A percentile compares a stretch with the other conserved stretches of the same genome.
phyloP scores from a whole-genome alignment of 37 sponge, comb jelly and placozoan genomes.

The Oopsacas minuta region DNA sequence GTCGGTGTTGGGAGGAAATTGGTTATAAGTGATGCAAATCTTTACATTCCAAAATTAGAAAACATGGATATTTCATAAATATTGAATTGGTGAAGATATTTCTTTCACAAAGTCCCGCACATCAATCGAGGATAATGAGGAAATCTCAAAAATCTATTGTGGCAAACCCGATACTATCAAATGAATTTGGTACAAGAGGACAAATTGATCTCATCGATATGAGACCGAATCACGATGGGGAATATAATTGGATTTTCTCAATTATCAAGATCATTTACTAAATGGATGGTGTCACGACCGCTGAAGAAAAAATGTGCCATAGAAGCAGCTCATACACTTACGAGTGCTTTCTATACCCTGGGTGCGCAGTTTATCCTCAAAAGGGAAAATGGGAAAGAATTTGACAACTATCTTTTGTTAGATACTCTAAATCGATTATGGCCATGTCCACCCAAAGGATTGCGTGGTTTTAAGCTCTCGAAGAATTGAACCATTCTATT shows the following conservation, averaged over 20 bases:
- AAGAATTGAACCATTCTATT: neutral
- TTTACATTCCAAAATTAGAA: slow-evolving; percentile 23
- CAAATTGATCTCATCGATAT: neutral
- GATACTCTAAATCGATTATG: neutral
- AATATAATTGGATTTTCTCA: slow-evolving; percentile 2
- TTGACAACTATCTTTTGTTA: neutral
- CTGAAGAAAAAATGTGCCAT: slow-evolving; percentile 1
- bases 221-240: neutral
- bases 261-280: slow-evolving; percentile 16
- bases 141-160: neutral
- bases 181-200: neutral
- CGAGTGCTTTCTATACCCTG: neutral
- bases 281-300: neutral
- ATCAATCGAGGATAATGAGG: neutral
- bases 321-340: neutral
- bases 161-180: neutral
- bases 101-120: neutral
- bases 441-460: neutral
- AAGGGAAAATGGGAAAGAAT: neutral
- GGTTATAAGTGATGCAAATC: neutral
- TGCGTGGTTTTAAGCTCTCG: neutral
- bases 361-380: neutral
- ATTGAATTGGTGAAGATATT: slow-evolving; percentile 10
- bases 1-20: neutral
- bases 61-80: slow-evolving; percentile 26